These are phyloP conservation scores for Azorinus chamasolen DNA, from an alignment of 2,888 invertebrate species.

Conservation along the genomic window DNA sequence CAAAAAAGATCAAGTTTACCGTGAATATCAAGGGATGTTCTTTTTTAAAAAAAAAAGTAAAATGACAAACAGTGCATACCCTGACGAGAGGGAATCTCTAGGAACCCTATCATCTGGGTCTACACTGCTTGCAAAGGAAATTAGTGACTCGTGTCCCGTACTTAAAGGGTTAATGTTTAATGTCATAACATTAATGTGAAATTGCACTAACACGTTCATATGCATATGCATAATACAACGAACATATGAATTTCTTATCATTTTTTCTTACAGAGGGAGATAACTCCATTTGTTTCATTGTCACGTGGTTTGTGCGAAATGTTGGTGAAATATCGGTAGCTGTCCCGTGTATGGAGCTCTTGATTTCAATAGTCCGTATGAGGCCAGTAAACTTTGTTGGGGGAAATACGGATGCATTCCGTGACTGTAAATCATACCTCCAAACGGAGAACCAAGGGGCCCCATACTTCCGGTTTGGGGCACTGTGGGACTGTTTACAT, in stretches of 20 bases:
- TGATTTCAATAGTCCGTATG: conserved; percentile 77
- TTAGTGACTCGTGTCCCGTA: too few species aligned
- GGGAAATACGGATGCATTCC: conserved; percentile 81
- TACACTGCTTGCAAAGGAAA: too few species aligned
- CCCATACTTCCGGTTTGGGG: conserved; percentile 75
- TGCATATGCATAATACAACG: not conserved
- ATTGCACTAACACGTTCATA: not conserved
- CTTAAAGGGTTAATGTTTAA: too few species aligned
- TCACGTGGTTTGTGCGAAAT: conserved; percentile 59
- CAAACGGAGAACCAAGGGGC: conserved; percentile 78
- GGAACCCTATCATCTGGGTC: too few species aligned
- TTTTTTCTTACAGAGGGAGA: not conserved
- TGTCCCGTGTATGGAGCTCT: conserved; percentile 75
- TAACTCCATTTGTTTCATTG: not conserved
- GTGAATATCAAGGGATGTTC: too few species aligned
- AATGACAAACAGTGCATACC: too few species aligned
- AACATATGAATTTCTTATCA: too few species aligned
- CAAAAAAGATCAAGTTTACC: too few species aligned
- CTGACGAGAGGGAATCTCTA: too few species aligned
- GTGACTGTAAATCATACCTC: conserved; percentile 80
- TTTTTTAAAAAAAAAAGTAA: too few species aligned
- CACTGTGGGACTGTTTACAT: conserved; percentile 89
- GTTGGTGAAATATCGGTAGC: conserved; percentile 71
- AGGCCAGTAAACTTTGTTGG: conserved; percentile 75
- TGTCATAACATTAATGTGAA: too few species aligned